Evolutionary conservation across 2,888 invertebrate species (phyloP), one percentile per base, ranked within the genome.

Genomic region (Tyria jacobaeae): DNA sequence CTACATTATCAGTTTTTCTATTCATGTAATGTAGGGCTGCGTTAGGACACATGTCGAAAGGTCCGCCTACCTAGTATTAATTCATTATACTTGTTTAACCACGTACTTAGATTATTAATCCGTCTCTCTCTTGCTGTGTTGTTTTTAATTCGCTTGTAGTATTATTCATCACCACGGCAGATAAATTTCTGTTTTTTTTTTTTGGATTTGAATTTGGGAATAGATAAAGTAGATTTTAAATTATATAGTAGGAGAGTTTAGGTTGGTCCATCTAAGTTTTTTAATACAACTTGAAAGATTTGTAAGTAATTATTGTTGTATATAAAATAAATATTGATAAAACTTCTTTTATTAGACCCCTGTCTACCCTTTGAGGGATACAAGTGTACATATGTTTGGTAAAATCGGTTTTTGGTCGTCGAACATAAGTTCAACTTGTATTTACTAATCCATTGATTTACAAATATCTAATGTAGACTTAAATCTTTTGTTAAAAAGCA

Each of bases 31-130:
- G 66, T 69, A 57, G 63, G 51, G 71, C 75, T 74, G 78, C 73
- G 81, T 80, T 76, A 80, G 88, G 90, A 89, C 89, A 85, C 72
- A 87, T 88, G 91, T 92, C 92, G 90, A 87, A 76, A 83, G 83
- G 78, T 91, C 91, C 92, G 92, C 92, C 92, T 92, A 90, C 68
- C 81, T 89, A 90, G 83, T 78, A 64, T 76, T 89, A 89, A 89
- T 85, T 66, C 65, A 67, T 76, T 77, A 47, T 76, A 71, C 74
- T 78, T 81, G 76, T 75, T 74, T 75, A 66, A 66, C 66, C 63
- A 49, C 39, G 49, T 70, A 73, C 70, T 76, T 76, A 78, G 69
- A 70, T 70, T 68, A n/a, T 31, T 62, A 57, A 50, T 64, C 57
- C 52, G 62, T 66, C 62, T 73, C 69, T 79, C 73, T 75, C 64